These are phyloP conservation scores for Lophotriccus pileatus DNA, from an alignment of 2,797 vertebrate genomes.

Conservation along the genomic window DNA sequence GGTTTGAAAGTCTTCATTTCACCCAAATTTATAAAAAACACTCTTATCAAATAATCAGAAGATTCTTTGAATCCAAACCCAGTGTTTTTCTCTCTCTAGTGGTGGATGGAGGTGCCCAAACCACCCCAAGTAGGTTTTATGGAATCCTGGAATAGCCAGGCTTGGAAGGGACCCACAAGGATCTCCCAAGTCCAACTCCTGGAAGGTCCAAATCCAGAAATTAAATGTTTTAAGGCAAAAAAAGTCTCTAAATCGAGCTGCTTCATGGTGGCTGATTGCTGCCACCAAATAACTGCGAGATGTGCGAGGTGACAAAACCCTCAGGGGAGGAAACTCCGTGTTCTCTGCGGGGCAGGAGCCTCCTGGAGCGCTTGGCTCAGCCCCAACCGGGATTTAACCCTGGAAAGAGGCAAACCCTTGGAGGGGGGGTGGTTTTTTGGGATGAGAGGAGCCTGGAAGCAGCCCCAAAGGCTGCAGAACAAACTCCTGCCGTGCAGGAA, in stretches of 20 bases:
- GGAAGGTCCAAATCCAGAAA: not conserved
- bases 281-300: not conserved
- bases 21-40: not conserved
- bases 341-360: not conserved
- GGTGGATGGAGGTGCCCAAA: not conserved
- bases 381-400: not conserved
- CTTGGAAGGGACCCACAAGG: not conserved
- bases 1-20: not conserved
- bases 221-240: not conserved
- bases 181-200: not conserved
- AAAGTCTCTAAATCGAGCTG: not conserved
- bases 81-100: not conserved
- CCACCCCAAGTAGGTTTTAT: accelerated
- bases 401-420: not conserved
- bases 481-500: constrained; percentile 13
- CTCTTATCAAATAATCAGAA: too few species aligned
- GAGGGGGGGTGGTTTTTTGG: not conserved
- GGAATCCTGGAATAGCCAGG: not conserved
- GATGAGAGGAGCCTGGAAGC: not conserved
- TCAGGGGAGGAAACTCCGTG: not conserved
- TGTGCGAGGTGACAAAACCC: not conserved
- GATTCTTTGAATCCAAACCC: not conserved
- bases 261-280: not conserved
- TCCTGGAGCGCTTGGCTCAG: not conserved
- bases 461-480: not conserved